These are phyloP conservation scores for Crotalus horridus DNA, from an alignment of 2,113 vertebrate species.

Conservation along the genomic window DNA sequence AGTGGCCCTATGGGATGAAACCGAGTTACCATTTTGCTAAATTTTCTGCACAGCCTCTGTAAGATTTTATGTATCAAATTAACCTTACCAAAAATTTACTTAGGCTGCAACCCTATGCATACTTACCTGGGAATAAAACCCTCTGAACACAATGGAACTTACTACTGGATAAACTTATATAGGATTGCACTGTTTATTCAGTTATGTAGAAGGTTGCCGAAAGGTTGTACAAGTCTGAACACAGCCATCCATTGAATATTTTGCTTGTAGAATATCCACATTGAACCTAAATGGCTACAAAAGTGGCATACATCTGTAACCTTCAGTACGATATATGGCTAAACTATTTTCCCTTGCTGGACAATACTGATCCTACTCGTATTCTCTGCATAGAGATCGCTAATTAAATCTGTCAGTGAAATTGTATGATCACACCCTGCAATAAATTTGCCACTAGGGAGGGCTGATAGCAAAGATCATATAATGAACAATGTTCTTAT, in stretches of 20 bases:
- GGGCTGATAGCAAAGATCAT: slow-evolving; percentile 35
- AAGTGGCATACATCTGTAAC: background rate
- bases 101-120: background rate
- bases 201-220: background rate
- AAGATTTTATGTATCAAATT: background rate
- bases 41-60: background rate
- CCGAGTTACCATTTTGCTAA: background rate
- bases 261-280: background rate
- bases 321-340: background rate
- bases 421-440: rapidly evolving
- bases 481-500: slow-evolving; percentile 4
- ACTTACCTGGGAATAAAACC: background rate
- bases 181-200: background rate
- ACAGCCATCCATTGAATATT: background rate
- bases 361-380: background rate
- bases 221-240: background rate
- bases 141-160: background rate
- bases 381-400: background rate
- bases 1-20: background rate
- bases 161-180: background rate
- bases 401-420: background rate
- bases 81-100: background rate
- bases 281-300: background rate
- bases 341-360: background rate
- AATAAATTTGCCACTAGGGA: slow-evolving; percentile 51